phyloP scores from a whole-genome alignment of 2,113 vertebrate genomes.

The Amblyornis subalaris region DNA sequence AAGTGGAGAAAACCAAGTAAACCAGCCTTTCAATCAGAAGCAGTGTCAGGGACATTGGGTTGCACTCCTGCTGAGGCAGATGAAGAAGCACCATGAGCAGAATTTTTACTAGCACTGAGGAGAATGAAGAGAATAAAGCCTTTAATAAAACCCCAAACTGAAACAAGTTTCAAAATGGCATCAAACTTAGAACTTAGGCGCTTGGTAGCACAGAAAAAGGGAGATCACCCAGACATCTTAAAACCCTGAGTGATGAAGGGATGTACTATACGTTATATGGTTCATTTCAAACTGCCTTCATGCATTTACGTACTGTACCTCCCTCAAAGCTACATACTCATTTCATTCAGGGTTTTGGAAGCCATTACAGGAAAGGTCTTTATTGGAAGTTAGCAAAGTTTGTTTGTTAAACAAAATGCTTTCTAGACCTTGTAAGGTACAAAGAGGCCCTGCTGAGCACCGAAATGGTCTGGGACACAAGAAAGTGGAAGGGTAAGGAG shows the following conservation, averaged over 20 bases:
- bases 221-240: background rate
- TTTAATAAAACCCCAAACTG: background rate
- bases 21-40: background rate
- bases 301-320: background rate
- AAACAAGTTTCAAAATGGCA: background rate
- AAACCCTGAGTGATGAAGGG: background rate
- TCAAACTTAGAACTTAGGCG: background rate
- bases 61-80: background rate
- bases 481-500: accelerated
- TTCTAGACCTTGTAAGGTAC: background rate
- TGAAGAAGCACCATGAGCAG: background rate
- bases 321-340: background rate
- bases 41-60: accelerated
- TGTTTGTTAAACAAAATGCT: background rate
- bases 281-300: background rate
- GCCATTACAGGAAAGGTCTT: background rate
- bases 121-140: background rate
- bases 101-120: background rate
- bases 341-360: background rate
- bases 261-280: background rate
- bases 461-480: background rate
- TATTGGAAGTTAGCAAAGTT: background rate
- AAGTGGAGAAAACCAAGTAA: background rate
- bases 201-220: background rate
- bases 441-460: background rate